A percentile compares a stretch with the other conserved stretches of the same genome.
phyloP scores from a whole-genome alignment of 2,888 invertebrate species.

The Himalopsyche anomala region DNA sequence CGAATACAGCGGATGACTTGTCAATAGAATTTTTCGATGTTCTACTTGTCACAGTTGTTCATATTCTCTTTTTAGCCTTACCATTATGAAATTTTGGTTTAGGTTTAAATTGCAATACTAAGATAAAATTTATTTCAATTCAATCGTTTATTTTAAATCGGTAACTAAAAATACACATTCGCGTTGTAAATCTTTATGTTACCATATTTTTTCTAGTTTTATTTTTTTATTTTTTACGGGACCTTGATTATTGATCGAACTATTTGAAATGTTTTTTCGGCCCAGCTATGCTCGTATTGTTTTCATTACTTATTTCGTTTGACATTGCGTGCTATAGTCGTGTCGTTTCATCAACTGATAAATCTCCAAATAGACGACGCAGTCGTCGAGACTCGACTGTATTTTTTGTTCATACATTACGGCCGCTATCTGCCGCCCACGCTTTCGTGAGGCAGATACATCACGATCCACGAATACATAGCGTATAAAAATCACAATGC shows the following conservation, averaged over 20 bases:
- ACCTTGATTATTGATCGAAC: no score
- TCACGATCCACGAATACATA: constrained; percentile 8
- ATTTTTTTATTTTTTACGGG: no score
- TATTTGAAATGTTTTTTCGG: no score
- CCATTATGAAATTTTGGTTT: no score
- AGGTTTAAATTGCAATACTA: no score
- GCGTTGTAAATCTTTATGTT: no score
- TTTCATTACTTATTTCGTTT: not conserved
- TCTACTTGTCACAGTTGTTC: no score
- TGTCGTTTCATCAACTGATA: constrained; percentile 15
- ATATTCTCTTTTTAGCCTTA: no score
- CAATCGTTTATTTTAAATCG: no score
- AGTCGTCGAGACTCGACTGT: not conserved
- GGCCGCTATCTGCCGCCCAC: constrained; percentile 12
- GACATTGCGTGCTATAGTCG: constrained; percentile 4
- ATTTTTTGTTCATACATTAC: constrained; percentile 16
- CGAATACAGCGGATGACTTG: not conserved
- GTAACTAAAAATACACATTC: no score
- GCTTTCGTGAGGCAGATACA: constrained; percentile 22
- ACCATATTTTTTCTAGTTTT: no score
- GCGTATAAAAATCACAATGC: not conserved
- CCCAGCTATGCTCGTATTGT: not conserved
- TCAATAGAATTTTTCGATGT: not conserved
- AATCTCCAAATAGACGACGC: constrained; percentile 26
- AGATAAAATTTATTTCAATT: no score